Conservation (phyloP, 37 sponge, comb jelly and placozoan species). For the Crambe crambe region DNA sequence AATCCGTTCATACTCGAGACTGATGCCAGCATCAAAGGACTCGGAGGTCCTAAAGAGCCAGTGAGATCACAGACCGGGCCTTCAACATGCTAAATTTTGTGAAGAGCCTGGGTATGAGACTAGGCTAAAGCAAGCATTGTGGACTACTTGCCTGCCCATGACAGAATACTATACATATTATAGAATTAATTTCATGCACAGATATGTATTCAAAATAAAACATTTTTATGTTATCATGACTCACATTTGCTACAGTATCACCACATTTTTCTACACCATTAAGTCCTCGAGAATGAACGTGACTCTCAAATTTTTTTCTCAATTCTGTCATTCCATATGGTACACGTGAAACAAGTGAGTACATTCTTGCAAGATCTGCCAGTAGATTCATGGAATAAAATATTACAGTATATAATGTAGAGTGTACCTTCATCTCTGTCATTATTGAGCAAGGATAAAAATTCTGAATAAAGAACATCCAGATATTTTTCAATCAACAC, state of each 20-base stretch:
- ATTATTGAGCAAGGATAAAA: conserved; percentile 68
- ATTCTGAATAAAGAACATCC: conserved; percentile 87
- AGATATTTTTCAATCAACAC: conserved; percentile 88
- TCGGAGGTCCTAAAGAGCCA: too few species aligned
- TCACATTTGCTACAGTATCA: conserved; percentile 77
- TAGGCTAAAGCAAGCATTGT: too few species aligned
- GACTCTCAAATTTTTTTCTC: conserved; percentile 73
- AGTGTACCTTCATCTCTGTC: conserved; percentile 92
- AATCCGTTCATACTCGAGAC: too few species aligned
- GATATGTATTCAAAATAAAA: too few species aligned
- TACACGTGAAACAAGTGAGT: conserved; percentile 66
- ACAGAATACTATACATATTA: too few species aligned
- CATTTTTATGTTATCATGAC: too few species aligned
- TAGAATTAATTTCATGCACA: too few species aligned
- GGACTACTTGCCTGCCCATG: too few species aligned
- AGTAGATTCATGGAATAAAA: neutral
- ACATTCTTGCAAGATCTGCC: conserved; percentile 88
- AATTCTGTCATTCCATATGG: conserved; percentile 57
- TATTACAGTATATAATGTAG: neutral
- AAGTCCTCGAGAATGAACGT: conserved; percentile 78
- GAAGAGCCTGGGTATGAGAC: too few species aligned
- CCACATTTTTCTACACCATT: conserved; percentile 83
- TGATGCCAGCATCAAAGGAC: too few species aligned
- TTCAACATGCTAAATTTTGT: too few species aligned
- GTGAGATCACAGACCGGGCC: too few species aligned